Evolutionary conservation across 2,113 vertebrate species (phyloP).

Genomic region (Pluvianellus socialis): DNA sequence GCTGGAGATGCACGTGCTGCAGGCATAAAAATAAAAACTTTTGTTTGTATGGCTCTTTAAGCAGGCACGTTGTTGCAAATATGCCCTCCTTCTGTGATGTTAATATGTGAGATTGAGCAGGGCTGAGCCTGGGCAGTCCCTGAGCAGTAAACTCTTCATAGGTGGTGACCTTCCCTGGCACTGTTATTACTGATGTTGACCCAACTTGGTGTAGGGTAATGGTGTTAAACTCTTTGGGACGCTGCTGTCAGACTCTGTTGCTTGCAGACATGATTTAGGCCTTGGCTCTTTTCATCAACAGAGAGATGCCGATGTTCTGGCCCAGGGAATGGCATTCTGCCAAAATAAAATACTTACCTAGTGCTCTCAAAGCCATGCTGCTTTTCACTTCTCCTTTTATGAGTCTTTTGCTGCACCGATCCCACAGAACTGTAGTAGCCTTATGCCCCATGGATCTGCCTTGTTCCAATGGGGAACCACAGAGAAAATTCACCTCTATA

Average conservation of each 20-base stretch:
- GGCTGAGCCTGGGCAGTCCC: neutral
- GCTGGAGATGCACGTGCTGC: neutral
- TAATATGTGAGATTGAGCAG: neutral
- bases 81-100: neutral
- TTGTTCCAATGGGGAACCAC: neutral
- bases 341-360: neutral
- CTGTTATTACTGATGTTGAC: neutral
- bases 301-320: neutral
- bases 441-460: neutral
- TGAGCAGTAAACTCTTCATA: neutral
- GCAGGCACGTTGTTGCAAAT: fast-evolving
- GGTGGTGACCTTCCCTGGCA: neutral
- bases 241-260: neutral
- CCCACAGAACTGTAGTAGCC: neutral
- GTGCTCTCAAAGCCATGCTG: neutral
- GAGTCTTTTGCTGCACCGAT: neutral
- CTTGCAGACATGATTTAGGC: neutral
- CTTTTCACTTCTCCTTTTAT: neutral
- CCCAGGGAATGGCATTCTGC: neutral
- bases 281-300: neutral
- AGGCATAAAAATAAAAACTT: neutral
- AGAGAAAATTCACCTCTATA: neutral
- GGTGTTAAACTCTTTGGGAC: neutral
- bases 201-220: neutral
- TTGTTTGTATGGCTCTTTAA: neutral